Evolutionary conservation across 2,888 invertebrate genomes (phyloP), one percentile per base, ranked within the genome.

Genomic region (Ariolimax columbianus): DNA sequence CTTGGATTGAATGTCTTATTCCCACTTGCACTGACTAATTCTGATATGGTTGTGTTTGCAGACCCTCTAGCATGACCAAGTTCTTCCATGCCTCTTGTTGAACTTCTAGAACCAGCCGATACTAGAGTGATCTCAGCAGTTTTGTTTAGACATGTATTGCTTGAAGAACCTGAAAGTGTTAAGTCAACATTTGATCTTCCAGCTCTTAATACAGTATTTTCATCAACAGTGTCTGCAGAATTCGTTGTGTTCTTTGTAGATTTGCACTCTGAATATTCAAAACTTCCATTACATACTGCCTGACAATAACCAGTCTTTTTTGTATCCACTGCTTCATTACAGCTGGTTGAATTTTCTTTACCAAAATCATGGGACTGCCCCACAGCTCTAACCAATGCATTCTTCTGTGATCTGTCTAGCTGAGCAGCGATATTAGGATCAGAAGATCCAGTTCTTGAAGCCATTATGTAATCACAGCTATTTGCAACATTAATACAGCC

Each of bases 1-100:
- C 75, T 75, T 68, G 80, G 73, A 33, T 63, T 70, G 23, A 75
- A 59, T 51, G 43, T 38, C 33, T 51, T 26, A 68, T 40, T 59
- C 11, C 55, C 83, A 30, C 63, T 33, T 26, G 26, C 17, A n/a
- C 11, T 51, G 51, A 70, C 51, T n/a, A 47, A 47, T 36, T 73
- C 77, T n/a, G 77, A 51, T 11, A 63, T n/a, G 14, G 47, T n/a
- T 51, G 63, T 33, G 40, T 70, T 77, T 33, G 26, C 23, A 36
- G 77, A 83, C 30, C 36, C 77, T 43, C 17, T n/a, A 0, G 47
- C 77, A n/a, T 51, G n/a, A 63, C 40, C 40, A 40, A 63, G n/a
- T 33, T 77, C 66, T 51, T 68, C 51, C 36, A 19, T 77, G 47
- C n/a, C 77, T 38, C 38, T 30, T 33, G 36, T 30, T 47, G 66